A percentile compares a stretch with the other conserved stretches of the same genome.
phyloP scores from a whole-genome alignment of 1,140 invertebrate species.

The Philopotamus ludificatus region DNA sequence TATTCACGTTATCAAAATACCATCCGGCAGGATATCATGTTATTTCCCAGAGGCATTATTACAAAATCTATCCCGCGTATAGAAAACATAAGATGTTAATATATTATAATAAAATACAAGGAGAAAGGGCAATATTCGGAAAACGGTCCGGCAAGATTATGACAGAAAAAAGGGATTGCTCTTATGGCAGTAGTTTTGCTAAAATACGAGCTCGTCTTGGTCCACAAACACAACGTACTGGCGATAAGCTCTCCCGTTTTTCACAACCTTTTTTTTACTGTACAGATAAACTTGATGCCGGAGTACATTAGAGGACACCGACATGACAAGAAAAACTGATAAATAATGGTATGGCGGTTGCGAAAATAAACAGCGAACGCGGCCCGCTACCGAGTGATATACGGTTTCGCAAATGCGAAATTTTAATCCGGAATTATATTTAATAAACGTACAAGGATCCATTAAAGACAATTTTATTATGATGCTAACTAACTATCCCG shows the following conservation, averaged over 20 bases:
- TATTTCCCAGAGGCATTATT: conserved; percentile 13
- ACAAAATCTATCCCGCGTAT: background rate
- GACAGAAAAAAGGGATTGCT: background rate
- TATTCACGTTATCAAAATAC: too few species aligned
- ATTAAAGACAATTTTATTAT: too few species aligned
- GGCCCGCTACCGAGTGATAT: too few species aligned
- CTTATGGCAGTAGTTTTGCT: background rate
- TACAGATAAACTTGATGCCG: background rate
- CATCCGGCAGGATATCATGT: too few species aligned
- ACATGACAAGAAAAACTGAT: background rate
- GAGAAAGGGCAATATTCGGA: conserved; percentile 10
- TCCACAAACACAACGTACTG: background rate
- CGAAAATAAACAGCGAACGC: background rate
- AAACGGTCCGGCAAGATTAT: conserved; percentile 1
- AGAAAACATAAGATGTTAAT: conserved; percentile 11
- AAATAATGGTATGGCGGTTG: background rate
- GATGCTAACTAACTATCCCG: too few species aligned
- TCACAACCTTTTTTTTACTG: background rate
- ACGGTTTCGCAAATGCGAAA: too few species aligned
- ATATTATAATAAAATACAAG: conserved; percentile 9
- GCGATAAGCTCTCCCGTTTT: background rate
- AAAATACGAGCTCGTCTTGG: background rate
- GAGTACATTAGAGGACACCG: background rate
- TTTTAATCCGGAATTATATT: too few species aligned
- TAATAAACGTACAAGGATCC: too few species aligned